Percentiles rank a stretch among this genome's conserved stretches.
Evolutionary conservation across 2,888 invertebrate genomes (phyloP).

Genomic region (Amblyjoppa fuscipennis): DNA sequence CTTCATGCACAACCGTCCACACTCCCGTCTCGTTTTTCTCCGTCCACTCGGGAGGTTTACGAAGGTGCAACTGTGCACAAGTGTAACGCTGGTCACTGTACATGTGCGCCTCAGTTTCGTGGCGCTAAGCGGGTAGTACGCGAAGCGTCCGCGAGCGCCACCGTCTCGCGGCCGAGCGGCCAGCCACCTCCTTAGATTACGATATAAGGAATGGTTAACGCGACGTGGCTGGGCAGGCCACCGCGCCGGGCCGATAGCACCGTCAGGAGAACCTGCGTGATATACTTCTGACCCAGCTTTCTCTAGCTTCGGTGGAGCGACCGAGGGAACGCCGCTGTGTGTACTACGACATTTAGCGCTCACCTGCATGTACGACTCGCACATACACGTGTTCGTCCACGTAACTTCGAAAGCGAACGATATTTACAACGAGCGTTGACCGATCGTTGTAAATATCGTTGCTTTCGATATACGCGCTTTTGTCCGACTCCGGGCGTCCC

Average conservation of each 20-base stretch:
- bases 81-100: neutral
- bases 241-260: slow-evolving; percentile 77
- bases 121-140: neutral
- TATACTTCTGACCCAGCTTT: slow-evolving; percentile 72
- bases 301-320: neutral
- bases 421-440: neutral
- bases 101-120: neutral
- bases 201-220: slow-evolving; percentile 80
- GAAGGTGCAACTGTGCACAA: neutral
- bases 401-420: neutral
- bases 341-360: neutral
- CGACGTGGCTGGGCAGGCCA: slow-evolving; percentile 75
- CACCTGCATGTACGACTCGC: neutral
- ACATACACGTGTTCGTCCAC: neutral
- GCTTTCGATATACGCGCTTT: neutral
- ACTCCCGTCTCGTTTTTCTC: slow-evolving; percentile 1
- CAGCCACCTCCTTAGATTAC: slow-evolving; percentile 82
- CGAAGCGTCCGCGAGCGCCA: slow-evolving; percentile 19
- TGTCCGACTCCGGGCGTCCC: neutral
- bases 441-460: slow-evolving; percentile 13
- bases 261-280: slow-evolving; percentile 55
- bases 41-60: slow-evolving; percentile 9
- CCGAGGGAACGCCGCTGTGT: neutral
- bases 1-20: slow-evolving; percentile 48
- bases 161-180: slow-evolving; percentile 73